Evolutionary conservation across 1,140 invertebrate species (phyloP), one percentile per base, ranked within the genome.

Genomic region (Physella acuta): DNA sequence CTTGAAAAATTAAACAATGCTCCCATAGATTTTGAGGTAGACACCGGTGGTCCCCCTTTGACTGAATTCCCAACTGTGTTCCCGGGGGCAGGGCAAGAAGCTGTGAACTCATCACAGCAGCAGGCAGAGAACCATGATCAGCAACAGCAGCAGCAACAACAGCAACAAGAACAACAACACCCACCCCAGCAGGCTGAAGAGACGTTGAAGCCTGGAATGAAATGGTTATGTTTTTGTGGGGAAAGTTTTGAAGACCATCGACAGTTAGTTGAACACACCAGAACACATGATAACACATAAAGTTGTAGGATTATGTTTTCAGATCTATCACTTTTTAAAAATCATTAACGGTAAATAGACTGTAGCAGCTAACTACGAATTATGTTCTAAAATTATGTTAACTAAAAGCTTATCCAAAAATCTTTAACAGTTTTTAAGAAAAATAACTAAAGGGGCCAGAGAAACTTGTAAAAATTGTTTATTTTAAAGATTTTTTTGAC

Each of bases 211-310:
- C 20, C 5, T 2, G 36, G 2, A 37, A 26, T 59, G 2, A 39
- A 49, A 39, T 68, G 66, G 66, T 44, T 56, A 16, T 68, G 66
- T 60, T 68, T 68, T 60, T 68, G 66, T 60, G 66, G 66, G 24
- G 66, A 68, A 51, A 68, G 37, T 49, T 68, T 68, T 68, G 66
- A 60, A 4, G 55, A 59, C 20, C 66, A 60, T 39, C 36, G 28
- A 2, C 66, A 59, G 56, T 24, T 68, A 14, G 36, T 60, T 4
- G 66, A 68, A 24, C 66, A 68, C 30, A 49, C 53, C 8, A 59
- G 39, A 51, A 60, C 20, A 44, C 66, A 68, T 51, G 66, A 68
- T 4, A 51, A 31, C 28, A 60, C n/a, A n/a, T n/a, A n/a, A n/a
- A n/a, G n/a, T n/a, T n/a, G n/a, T n/a, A n/a, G n/a, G n/a, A n/a